phyloP scores from a whole-genome alignment of 2,113 vertebrate genomes.

The Coturnix japonica region DNA sequence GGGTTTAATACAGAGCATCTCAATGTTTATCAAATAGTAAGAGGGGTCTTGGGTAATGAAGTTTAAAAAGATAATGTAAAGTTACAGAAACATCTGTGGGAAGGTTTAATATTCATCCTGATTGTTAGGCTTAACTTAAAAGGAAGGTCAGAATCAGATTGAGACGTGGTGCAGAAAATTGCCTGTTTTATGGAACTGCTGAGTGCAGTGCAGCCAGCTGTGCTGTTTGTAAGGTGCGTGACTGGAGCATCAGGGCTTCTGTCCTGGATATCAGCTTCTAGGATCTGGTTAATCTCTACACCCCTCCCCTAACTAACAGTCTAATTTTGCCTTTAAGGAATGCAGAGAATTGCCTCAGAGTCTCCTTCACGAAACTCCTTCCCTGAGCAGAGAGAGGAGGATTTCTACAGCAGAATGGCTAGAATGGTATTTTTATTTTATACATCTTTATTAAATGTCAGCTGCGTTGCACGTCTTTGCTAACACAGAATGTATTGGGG shows the following conservation, averaged over 20 bases:
- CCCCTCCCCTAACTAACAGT: not conserved
- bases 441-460: not conserved
- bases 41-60: not conserved
- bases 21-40: not conserved
- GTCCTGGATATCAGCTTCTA: not conserved
- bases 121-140: not conserved
- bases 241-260: not conserved
- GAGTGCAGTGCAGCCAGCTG: not conserved
- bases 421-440: conserved; percentile 78
- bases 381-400: conserved; percentile 77
- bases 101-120: not conserved
- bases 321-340: not conserved
- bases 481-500: not conserved
- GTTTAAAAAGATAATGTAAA: fast-evolving
- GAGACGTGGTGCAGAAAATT: not conserved
- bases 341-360: conserved; percentile 24
- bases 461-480: not conserved
- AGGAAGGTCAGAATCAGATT: not conserved
- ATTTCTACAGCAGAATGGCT: conserved; percentile 86
- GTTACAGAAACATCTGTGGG: not conserved
- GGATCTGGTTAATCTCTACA: not conserved
- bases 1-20: not conserved
- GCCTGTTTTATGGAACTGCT: not conserved
- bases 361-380: conserved; percentile 66
- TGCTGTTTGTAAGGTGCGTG: not conserved